Conservation (phyloP, 2,797 vertebrate species). For the Sus cebifrons region DNA sequence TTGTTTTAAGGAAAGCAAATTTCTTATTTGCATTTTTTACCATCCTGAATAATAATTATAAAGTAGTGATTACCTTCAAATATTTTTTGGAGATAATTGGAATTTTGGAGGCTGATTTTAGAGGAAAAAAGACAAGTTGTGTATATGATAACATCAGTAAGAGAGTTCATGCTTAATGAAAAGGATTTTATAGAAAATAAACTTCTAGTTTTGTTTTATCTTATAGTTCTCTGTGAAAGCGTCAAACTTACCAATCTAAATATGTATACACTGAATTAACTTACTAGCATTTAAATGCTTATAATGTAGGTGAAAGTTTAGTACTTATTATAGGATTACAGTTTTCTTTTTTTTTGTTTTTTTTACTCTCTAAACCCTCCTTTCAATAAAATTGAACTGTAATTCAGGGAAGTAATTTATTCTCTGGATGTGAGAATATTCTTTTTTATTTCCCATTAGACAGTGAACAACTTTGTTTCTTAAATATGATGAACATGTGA, state of each 20-base stretch:
- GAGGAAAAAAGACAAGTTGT: neutral
- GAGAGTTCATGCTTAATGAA: slow-evolving; percentile 44
- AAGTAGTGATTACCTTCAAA: slow-evolving; percentile 58
- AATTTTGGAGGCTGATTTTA: slow-evolving; percentile 46
- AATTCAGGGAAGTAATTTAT: slow-evolving; percentile 44
- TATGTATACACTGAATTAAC: slow-evolving; percentile 44
- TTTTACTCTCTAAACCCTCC: neutral
- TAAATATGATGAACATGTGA: slow-evolving; percentile 47
- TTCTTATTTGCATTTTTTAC: slow-evolving; percentile 74
- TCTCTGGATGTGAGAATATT: neutral
- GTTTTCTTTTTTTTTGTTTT: neutral
- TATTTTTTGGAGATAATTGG: slow-evolving; percentile 68
- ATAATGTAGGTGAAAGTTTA: slow-evolving; percentile 14
- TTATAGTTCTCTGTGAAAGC: slow-evolving; percentile 18
- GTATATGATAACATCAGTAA: neutral
- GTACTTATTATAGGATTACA: slow-evolving; percentile 12
- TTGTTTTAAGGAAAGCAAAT: slow-evolving; percentile 72
- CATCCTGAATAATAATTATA: slow-evolving; percentile 54
- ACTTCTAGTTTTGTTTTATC: neutral
- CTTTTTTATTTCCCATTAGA: neutral
- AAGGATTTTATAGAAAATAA: slow-evolving; percentile 51
- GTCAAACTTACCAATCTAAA: neutral
- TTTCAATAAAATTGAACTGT: slow-evolving; percentile 54
- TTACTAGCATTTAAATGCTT: neutral
- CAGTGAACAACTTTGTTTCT: slow-evolving; percentile 42